phyloP scores from a whole-genome alignment of 2,888 invertebrate genomes.

The Scaptomyza flava region DNA sequence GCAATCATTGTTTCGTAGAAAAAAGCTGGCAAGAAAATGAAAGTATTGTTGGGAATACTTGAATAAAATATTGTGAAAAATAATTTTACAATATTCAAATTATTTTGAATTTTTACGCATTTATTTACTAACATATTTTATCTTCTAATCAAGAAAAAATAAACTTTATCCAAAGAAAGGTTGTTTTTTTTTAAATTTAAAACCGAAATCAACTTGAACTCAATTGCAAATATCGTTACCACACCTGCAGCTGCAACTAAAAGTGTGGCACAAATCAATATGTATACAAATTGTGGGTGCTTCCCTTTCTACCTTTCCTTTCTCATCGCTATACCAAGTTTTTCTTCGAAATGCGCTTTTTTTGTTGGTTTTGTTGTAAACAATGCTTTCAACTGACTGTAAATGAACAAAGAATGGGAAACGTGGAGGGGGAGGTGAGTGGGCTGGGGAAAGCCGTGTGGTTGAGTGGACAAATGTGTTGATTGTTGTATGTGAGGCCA shows the following conservation, averaged over 20 bases:
- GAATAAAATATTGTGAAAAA: too few species aligned
- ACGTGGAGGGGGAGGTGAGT: neutral
- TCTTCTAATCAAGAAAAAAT: neutral
- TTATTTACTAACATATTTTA: too few species aligned
- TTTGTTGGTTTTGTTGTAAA: constrained; percentile 29
- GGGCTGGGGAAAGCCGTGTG: constrained; percentile 5
- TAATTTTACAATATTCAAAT: too few species aligned
- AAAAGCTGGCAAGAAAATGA: constrained; percentile 6
- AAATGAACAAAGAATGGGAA: constrained; percentile 4
- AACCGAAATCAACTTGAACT: constrained; percentile 3
- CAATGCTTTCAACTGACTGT: constrained; percentile 57
- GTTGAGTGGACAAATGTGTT: constrained; percentile 56
- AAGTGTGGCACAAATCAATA: neutral
- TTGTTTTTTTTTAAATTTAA: neutral
- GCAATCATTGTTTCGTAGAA: constrained; percentile 8
- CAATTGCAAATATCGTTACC: neutral
- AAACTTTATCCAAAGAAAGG: neutral
- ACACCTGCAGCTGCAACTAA: constrained; percentile 10
- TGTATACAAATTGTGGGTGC: constrained; percentile 9
- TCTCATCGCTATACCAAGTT: neutral
- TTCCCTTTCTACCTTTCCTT: neutral
- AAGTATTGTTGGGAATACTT: neutral
- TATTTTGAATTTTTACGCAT: too few species aligned
- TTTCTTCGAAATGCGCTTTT: neutral
- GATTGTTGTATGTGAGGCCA: constrained; percentile 25